phyloP scores from a whole-genome alignment of 2,113 vertebrate species.

The Pleuronectes platessa region DNA sequence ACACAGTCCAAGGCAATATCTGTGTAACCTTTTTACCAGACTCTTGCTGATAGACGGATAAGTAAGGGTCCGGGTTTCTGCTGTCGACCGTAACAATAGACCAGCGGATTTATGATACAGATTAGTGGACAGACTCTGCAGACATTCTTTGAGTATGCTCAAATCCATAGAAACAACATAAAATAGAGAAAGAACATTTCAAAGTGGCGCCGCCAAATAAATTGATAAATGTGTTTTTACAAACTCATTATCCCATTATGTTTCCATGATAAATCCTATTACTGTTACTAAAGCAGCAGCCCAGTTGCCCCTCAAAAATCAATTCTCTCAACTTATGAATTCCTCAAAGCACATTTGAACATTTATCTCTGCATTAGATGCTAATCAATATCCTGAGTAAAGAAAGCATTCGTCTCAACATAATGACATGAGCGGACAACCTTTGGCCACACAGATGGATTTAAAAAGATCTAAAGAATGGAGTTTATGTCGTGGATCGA shows the following conservation, averaged over 20 bases:
- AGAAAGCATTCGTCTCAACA: slow-evolving; percentile 41
- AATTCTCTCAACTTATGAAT: slow-evolving; percentile 8
- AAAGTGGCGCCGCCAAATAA: not conserved
- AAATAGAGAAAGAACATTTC: not conserved
- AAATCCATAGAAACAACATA: slow-evolving; percentile 1
- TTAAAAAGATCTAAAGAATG: not conserved
- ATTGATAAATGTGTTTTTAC: slow-evolving; percentile 23
- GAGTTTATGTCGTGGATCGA: not conserved
- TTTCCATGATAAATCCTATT: slow-evolving; percentile 15
- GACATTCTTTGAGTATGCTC: not conserved
- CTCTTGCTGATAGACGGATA: slow-evolving; percentile 17
- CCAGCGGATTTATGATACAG: too few relatives aligned
- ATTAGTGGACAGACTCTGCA: too few relatives aligned
- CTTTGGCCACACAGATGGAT: not conserved
- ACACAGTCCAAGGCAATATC: slow-evolving; percentile 36
- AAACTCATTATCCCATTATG: not conserved
- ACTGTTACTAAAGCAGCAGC: slow-evolving; percentile 27
- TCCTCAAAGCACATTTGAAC: slow-evolving; percentile 12
- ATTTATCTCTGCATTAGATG: slow-evolving; percentile 3
- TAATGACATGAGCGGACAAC: slow-evolving; percentile 10
- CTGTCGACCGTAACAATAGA: not conserved
- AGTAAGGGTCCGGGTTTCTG: slow-evolving; percentile 21
- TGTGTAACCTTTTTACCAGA: slow-evolving; percentile 42
- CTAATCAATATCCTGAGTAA: slow-evolving; percentile 23
- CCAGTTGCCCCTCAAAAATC: slow-evolving; percentile 35